Conservation (phyloP, 2,113 vertebrate genomes). For the Dasyprocta punctata region DNA sequence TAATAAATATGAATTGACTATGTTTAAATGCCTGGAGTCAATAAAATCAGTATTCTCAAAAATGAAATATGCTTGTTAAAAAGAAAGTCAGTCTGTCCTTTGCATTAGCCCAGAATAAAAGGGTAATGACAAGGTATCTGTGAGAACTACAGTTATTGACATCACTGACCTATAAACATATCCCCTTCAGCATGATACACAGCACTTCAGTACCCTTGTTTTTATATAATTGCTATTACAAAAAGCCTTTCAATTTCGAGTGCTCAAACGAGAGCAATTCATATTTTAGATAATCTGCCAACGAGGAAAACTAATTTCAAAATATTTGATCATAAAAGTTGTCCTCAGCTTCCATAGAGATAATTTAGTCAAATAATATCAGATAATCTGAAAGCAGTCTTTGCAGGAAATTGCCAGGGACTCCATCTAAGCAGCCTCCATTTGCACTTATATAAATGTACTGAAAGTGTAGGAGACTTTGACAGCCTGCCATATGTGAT, state of each 20-base stretch:
- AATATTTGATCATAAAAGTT: slow-evolving; percentile 91
- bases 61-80: slow-evolving; percentile 46
- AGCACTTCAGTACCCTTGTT: slow-evolving; percentile 85
- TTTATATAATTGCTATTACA: slow-evolving; percentile 88
- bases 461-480: slow-evolving; percentile 93
- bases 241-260: slow-evolving; percentile 86
- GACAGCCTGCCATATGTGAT: slow-evolving; percentile 96
- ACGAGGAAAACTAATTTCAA: slow-evolving; percentile 88
- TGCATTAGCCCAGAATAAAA: slow-evolving; percentile 67
- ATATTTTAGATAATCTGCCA: slow-evolving; percentile 87
- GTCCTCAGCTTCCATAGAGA: slow-evolving; percentile 85
- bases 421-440: slow-evolving; percentile 89
- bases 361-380: slow-evolving; percentile 92
- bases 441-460: slow-evolving; percentile 98
- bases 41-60: slow-evolving; percentile 59
- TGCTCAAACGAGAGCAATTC: slow-evolving; percentile 87
- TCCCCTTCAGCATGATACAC: slow-evolving; percentile 83
- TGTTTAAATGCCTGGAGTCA: slow-evolving; percentile 52
- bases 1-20: slow-evolving; percentile 60
- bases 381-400: slow-evolving; percentile 87
- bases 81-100: slow-evolving; percentile 74
- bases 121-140: slow-evolving; percentile 76
- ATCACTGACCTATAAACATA: slow-evolving; percentile 88
- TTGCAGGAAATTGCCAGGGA: slow-evolving; percentile 87
- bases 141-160: slow-evolving; percentile 85